Conservation (phyloP, 2,797 vertebrate species). For the Scolopax rusticola region DNA sequence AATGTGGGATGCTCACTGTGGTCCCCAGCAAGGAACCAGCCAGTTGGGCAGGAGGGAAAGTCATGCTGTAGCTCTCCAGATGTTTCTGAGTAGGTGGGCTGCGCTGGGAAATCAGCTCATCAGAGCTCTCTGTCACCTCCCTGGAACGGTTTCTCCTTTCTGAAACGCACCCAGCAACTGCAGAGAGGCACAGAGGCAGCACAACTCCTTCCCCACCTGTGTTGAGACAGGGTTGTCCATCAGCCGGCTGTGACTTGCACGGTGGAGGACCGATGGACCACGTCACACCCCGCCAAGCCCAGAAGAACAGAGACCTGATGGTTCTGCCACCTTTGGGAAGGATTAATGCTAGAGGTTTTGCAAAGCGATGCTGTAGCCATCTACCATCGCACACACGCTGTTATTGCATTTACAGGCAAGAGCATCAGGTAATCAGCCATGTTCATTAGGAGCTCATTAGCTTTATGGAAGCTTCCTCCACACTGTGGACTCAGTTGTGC, state of each 20-base stretch:
- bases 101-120: neutral
- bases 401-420: neutral
- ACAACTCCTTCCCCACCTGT: neutral
- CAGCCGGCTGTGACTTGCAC: neutral
- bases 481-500: neutral
- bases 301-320: neutral
- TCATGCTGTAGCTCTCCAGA: neutral
- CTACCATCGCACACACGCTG: fast-evolving
- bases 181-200: neutral
- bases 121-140: neutral
- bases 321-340: neutral
- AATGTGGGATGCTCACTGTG: neutral
- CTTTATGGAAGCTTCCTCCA: neutral
- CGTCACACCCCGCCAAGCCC: fast-evolving
- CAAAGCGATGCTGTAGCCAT: neutral
- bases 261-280: neutral
- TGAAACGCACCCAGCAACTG: neutral
- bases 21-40: neutral
- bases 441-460: neutral
- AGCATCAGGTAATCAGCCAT: neutral
- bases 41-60: neutral
- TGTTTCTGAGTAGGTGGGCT: conserved; percentile 7
- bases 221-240: neutral
- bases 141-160: neutral
- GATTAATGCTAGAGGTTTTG: neutral